These are phyloP conservation scores for Bubo bubo DNA, from an alignment of 2,113 vertebrate genomes.

Conservation along the genomic window DNA sequence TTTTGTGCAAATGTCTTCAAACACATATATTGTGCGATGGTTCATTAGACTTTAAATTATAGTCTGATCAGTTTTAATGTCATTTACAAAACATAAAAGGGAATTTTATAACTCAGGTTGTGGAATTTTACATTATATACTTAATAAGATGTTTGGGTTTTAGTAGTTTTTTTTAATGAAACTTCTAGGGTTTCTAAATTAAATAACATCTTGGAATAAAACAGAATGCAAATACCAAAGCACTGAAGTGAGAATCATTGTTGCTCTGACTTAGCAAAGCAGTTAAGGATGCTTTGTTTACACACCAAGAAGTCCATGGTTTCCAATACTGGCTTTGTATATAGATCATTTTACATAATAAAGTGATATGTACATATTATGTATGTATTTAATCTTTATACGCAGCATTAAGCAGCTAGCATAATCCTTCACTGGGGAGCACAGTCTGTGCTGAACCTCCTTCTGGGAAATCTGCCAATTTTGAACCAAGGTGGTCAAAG, in stretches of 20 bases:
- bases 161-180: background rate
- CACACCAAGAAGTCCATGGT: background rate
- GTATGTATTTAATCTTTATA: background rate
- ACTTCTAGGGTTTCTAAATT: background rate
- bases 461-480: background rate
- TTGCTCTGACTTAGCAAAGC: background rate
- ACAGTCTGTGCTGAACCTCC: background rate
- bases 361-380: background rate
- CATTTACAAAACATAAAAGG: background rate
- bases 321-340: background rate
- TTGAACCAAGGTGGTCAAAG: background rate
- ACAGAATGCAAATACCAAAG: background rate
- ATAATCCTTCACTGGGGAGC: background rate
- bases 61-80: background rate
- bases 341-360: background rate
- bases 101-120: background rate
- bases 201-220: background rate
- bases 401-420: background rate
- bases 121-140: background rate
- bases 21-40: background rate
- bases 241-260: background rate
- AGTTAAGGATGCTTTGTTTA: background rate
- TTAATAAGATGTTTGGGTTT: background rate
- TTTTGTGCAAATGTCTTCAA: background rate
- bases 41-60: background rate